Conservation (phyloP, 2,888 invertebrate species). For the Epiblema foenella region DNA sequence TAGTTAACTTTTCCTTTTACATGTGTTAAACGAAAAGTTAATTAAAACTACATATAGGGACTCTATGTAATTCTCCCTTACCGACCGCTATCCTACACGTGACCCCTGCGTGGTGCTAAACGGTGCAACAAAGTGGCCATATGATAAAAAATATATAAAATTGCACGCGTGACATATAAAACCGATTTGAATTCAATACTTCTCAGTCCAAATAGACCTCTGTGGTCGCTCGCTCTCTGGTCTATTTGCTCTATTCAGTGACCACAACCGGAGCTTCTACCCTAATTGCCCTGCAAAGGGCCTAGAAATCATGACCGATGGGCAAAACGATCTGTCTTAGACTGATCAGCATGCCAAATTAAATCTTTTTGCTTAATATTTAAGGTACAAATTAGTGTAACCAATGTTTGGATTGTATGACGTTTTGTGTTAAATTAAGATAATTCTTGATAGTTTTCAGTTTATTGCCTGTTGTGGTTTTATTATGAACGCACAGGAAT, state of each 20-base stretch:
- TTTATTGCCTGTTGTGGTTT: constrained; percentile 34
- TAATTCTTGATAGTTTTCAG: constrained; percentile 28
- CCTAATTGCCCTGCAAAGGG: constrained; percentile 38
- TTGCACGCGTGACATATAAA: background rate
- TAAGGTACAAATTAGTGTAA: background rate
- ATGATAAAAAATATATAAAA: too few relatives aligned
- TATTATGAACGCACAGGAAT: constrained; percentile 7
- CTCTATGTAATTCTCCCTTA: too few relatives aligned
- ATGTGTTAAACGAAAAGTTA: too few relatives aligned
- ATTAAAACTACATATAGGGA: too few relatives aligned
- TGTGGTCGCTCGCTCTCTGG: constrained; percentile 50
- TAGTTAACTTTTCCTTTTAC: too few relatives aligned
- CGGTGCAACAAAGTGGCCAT: too few relatives aligned
- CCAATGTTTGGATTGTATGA: background rate
- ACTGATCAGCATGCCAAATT: background rate
- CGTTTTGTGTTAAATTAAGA: background rate
- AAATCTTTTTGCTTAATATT: background rate
- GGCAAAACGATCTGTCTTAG: background rate
- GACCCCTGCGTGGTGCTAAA: too few relatives aligned
- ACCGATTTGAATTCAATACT: background rate
- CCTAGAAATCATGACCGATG: background rate
- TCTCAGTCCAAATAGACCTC: constrained; percentile 4
- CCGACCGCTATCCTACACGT: too few relatives aligned
- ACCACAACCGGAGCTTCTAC: constrained; percentile 52
- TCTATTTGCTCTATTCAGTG: constrained; percentile 36